Evolutionary conservation across 2,113 vertebrate genomes (phyloP).

Genomic region (Sphyrna mokarran): DNA sequence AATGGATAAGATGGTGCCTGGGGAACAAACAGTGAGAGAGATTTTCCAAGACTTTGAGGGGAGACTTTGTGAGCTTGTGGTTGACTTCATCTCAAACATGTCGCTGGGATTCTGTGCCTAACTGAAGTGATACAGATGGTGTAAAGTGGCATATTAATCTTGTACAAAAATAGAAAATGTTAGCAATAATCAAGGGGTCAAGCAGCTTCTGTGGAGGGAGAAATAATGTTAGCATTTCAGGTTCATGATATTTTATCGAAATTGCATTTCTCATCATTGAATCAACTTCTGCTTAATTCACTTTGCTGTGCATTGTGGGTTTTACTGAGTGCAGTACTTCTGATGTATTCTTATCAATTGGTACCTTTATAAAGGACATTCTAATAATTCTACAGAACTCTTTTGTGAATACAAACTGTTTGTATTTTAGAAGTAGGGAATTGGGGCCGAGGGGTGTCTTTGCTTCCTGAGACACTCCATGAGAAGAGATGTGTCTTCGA

Average conservation of each 20-base stretch:
- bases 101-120: neutral
- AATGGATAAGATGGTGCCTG: neutral
- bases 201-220: neutral
- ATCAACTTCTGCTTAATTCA: neutral
- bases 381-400: neutral
- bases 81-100: neutral
- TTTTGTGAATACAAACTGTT: neutral
- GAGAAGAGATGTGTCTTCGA: too few species aligned
- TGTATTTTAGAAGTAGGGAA: neutral
- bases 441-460: neutral
- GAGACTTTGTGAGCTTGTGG: neutral
- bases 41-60: neutral
- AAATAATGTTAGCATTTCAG: neutral
- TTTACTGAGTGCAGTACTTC: neutral
- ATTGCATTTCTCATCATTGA: neutral
- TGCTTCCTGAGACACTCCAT: conserved; percentile 30
- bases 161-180: neutral
- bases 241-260: neutral
- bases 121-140: neutral
- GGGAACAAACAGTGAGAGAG: neutral
- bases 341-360: neutral
- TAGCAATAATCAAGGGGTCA: neutral
- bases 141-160: neutral
- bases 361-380: neutral
- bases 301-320: neutral